Evolutionary conservation across 2,888 invertebrate genomes (phyloP), one percentile per base, ranked within the genome.

Genomic region (Auanema sp.): DNA sequence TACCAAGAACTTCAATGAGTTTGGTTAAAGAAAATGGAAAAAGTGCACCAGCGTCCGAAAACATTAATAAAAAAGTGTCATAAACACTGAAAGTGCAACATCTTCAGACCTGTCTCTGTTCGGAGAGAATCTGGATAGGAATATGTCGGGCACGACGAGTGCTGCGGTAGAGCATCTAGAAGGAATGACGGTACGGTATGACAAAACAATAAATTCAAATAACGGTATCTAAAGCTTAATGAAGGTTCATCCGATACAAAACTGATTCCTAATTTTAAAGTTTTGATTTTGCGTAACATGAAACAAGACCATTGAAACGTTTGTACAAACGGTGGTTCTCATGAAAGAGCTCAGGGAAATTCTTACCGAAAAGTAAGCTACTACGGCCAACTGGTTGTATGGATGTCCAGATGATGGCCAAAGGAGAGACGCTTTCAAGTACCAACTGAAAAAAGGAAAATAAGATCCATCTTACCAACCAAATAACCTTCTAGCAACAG

Each of bases 391-490:
- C 84, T 96, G 95, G 85, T 95, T 92, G 84, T 95, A 96, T 0
- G 95, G 93, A 73, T 92, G 89, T 57, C 95, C 95, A 87, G 94
- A 94, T 85, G 92, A 92, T 10, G 96, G 93, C 86, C 93, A 92
- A 49, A 95, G 89, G 85, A 91, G 91, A 84, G 93, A 92, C 12
- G 96, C 93, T 86, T 92, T 92, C 66, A 92, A 89, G 84, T 97
- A 97, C 54, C 55, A 94, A 80, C 90, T 89, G 84, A 64, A 80
- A 85, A 23, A 24, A 42, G 23, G 11, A 3, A 47, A 47, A 5
- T 47, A 10, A 18, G 16, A 10, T 14, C 59, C 25, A 2, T 16
- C 4, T 16, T n/a, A n/a, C 18, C 5, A 11, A 8, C 5, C 4
- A 25, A 55, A 60, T 18, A 11, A 74, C 73, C 61, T 65, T 59